Conservation (phyloP, 1,140 invertebrate genomes). For the Bombus huntii region DNA sequence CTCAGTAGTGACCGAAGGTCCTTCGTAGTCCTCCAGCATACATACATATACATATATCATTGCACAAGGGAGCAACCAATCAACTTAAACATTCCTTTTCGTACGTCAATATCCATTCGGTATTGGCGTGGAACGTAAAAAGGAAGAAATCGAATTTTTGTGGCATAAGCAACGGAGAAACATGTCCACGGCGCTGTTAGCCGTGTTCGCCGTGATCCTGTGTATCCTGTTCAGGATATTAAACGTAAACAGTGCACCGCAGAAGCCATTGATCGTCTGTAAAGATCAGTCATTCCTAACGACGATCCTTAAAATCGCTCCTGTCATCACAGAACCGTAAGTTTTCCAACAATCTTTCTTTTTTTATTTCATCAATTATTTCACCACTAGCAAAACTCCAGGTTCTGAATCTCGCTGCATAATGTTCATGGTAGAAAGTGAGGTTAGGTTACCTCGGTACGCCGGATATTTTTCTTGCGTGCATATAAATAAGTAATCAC, state of each 20-base stretch:
- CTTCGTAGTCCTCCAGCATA: not conserved
- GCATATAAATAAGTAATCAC: not conserved
- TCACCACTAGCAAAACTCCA: not conserved
- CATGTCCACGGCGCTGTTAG: constrained; percentile 90
- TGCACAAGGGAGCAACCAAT: not conserved
- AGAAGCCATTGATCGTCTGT: constrained; percentile 89
- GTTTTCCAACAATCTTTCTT: constrained; percentile 75
- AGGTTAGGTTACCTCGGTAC: constrained; percentile 46
- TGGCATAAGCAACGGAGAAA: constrained; percentile 35
- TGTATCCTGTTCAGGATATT: constrained; percentile 91
- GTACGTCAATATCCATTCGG: not conserved
- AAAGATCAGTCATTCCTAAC: constrained; percentile 89
- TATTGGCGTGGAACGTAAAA: not conserved
- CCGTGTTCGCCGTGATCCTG: constrained; percentile 89
- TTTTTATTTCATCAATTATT: not conserved
- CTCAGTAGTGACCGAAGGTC: not conserved
- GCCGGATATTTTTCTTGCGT: not conserved
- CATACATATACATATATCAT: not conserved
- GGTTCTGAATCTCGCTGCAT: not conserved
- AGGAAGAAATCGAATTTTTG: constrained; percentile 4
- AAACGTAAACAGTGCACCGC: constrained; percentile 90
- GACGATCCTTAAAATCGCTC: constrained; percentile 89
- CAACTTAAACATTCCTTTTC: not conserved
- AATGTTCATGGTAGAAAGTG: constrained; percentile 19
- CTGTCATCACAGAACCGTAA: constrained; percentile 91